phyloP scores from a whole-genome alignment of 2,113 vertebrate genomes.

The Corythaixoides concolor region DNA sequence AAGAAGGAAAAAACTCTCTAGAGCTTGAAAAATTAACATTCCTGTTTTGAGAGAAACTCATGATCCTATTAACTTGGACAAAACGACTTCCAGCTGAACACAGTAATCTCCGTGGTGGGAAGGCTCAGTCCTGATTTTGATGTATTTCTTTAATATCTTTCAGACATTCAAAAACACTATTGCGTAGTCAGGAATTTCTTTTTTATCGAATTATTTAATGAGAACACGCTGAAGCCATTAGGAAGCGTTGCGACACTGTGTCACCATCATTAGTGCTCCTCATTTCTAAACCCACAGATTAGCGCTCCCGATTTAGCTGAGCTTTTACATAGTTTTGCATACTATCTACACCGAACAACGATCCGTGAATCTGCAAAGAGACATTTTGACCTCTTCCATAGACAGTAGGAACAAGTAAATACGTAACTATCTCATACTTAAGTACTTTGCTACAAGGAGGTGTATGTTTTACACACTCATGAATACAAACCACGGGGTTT shows the following conservation, averaged over 20 bases:
- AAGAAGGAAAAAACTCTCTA: not conserved
- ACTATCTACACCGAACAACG: not conserved
- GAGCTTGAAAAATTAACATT: not conserved
- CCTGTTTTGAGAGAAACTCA: not conserved
- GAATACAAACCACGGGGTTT: rapidly evolving
- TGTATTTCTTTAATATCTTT: not conserved
- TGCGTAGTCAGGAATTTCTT: not conserved
- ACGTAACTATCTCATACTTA: not conserved
- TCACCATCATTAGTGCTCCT: not conserved
- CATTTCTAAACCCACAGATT: not conserved
- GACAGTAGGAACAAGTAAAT: not conserved
- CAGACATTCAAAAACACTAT: not conserved
- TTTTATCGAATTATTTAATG: not conserved
- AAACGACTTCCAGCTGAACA: not conserved
- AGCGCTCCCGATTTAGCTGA: conserved; percentile 30
- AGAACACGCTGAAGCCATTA: not conserved
- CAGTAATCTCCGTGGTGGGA: not conserved
- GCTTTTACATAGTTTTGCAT: conserved; percentile 22
- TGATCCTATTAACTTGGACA: rapidly evolving
- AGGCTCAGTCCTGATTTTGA: not conserved
- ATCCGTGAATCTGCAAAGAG: not conserved
- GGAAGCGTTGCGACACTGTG: not conserved
- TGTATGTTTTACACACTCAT: not conserved
- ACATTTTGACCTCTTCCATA: not conserved
- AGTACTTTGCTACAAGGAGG: not conserved